These are phyloP conservation scores for Nephotettix cincticeps DNA, from an alignment of 1,140 invertebrate species.

Conservation along the genomic window DNA sequence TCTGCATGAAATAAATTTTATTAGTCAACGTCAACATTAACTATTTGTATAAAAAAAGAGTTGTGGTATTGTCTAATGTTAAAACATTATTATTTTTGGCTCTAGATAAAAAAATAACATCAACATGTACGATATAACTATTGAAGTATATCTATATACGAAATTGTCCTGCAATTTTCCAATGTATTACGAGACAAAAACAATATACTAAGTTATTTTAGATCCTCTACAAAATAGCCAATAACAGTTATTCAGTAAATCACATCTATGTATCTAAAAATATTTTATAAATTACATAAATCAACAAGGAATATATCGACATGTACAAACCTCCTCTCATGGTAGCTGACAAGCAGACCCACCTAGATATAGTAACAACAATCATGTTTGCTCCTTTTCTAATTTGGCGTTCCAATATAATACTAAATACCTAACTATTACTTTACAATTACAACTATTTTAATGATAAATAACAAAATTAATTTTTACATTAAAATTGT, in stretches of 20 bases:
- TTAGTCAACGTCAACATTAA: too few species aligned
- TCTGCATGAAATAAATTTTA: too few species aligned
- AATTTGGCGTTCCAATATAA: too few species aligned
- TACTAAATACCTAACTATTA: too few species aligned
- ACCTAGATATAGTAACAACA: too few species aligned
- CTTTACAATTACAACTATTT: too few species aligned
- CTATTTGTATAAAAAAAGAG: too few species aligned
- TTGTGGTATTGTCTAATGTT: neutral
- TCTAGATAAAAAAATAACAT: slow-evolving; percentile 7
- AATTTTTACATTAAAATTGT: too few species aligned
- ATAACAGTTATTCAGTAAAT: neutral
- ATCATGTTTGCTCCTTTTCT: too few species aligned
- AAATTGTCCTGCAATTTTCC: neutral
- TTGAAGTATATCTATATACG: neutral
- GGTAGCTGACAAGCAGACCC: too few species aligned
- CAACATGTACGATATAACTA: neutral
- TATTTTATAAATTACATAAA: neutral
- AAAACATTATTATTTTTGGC: neutral
- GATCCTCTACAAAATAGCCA: slow-evolving; percentile 1
- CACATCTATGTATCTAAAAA: slow-evolving; percentile 8
- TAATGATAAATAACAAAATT: too few species aligned
- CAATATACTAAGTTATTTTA: neutral
- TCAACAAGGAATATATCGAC: neutral
- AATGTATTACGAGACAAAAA: neutral
- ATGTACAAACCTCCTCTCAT: neutral